Evolutionary conservation across 2,888 invertebrate species (phyloP).

Genomic region (Drepanosiphum platanoidis): DNA sequence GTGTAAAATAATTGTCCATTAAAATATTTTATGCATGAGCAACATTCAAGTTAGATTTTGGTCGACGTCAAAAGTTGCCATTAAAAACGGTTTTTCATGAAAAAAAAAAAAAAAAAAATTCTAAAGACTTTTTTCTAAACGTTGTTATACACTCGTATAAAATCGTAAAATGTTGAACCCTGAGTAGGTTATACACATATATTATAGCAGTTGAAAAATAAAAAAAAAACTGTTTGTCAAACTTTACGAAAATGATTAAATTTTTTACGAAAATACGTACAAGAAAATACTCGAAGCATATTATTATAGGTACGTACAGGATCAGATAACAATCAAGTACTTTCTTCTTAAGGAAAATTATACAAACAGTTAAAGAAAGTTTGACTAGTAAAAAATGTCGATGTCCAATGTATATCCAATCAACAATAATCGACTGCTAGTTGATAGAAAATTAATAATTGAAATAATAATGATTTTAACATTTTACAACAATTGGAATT

Average conservation of each 20-base stretch:
- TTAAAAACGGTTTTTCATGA: slow-evolving; percentile 1
- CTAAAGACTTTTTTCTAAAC: not conserved
- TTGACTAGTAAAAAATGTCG: too few relatives aligned
- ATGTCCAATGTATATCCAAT: too few relatives aligned
- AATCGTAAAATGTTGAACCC: not conserved
- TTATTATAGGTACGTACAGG: too few relatives aligned
- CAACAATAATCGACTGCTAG: too few relatives aligned
- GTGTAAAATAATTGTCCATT: slow-evolving; percentile 5
- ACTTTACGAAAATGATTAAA: not conserved
- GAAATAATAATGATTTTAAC: too few relatives aligned
- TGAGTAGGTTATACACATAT: not conserved
- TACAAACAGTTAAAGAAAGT: too few relatives aligned
- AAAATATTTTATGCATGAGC: slow-evolving; percentile 30
- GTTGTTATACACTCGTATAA: not conserved
- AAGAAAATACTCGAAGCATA: too few relatives aligned
- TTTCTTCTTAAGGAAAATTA: too few relatives aligned
- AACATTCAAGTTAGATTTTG: slow-evolving; percentile 4
- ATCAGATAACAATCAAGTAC: too few relatives aligned
- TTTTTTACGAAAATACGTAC: too few relatives aligned
- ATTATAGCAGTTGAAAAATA: not conserved
- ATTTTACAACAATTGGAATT: too few relatives aligned
- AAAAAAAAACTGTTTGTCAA: not conserved
- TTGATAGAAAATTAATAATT: too few relatives aligned
- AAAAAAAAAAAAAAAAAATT: not conserved
- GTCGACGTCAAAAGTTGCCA: not conserved